Base-by-base conservation (phyloP, 2,888 invertebrate genomes). In the Dromius quadrimaculatus region DNA sequence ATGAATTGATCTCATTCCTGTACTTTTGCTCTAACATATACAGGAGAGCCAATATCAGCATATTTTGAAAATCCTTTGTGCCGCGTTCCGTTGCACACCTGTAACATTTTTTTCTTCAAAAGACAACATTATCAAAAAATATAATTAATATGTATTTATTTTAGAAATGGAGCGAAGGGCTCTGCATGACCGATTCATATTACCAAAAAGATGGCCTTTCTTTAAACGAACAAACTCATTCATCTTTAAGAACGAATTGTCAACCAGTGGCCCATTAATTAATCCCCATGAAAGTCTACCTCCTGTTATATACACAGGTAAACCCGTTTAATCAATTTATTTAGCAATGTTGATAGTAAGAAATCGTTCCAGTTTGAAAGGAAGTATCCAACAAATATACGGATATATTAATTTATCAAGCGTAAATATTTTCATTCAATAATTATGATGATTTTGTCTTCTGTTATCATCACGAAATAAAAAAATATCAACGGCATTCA, bases 181-280 rank as follows among this genome's bases (percentile, higher is more conserved):
- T 64, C 83, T 95, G 4, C 96, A 97, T 79, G 84, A 88, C 73
- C 86, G 88, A 74, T 86, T 95, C 73, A 87, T 88, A 36, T 81
- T 96, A 73, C 87, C 90, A 0, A 79, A 85, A 54, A 88, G 86
- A 71, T 86, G 86, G 73, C 97, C 97, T 0, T 84, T 89, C 71
- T 94, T 97, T 79, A 87, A 92, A 65, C 86, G 89, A 76, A 87
- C 89, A 1, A 94, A 94, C 80, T 86, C 86, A 11, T 87, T 87
- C 76, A 78, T 81, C 32, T 87, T 88, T 76, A 82, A 83, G 43
- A 82, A 80, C 61, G 86, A 87, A 15, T 81, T 84, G 0, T 75
- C 78, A 23, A 72, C 71, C 17, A 82, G 82, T 63, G 81, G 79
- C 2, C 86, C 87, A 2, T 82, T 95, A 45, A 79, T 90, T 6